Evolutionary conservation across 2,888 invertebrate genomes (phyloP).

Genomic region (Gnatocerus cornutus): DNA sequence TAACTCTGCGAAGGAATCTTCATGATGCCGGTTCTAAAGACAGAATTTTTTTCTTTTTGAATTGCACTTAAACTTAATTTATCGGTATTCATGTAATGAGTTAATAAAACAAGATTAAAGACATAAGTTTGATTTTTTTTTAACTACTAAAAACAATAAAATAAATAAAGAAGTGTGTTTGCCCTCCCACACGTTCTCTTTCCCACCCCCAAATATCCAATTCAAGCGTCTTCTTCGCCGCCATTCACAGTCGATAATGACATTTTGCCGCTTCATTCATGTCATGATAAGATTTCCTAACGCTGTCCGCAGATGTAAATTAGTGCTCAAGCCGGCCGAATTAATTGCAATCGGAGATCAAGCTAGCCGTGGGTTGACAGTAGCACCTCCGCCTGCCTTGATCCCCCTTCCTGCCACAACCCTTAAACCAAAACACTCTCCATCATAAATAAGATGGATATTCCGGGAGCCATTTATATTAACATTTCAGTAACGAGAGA

Average conservation of each 20-base stretch:
- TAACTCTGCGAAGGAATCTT: not conserved
- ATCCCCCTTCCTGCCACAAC: conserved; percentile 36
- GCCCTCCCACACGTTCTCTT: not conserved
- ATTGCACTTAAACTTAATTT: no score
- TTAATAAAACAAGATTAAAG: no score
- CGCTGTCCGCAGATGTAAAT: conserved; percentile 70
- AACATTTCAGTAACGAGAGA: conserved; percentile 17
- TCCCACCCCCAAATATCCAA: not conserved
- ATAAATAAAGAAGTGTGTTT: no score
- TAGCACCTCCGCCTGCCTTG: conserved; percentile 55
- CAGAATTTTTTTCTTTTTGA: no score
- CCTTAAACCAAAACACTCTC: conserved; percentile 36
- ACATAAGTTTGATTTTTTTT: no score
- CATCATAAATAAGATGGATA: conserved; percentile 40
- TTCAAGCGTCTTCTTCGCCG: not conserved
- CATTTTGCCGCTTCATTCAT: conserved; percentile 50
- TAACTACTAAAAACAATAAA: no score
- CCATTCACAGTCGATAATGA: conserved; percentile 19
- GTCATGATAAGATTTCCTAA: conserved; percentile 50
- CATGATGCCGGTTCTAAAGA: no score
- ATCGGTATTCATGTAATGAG: no score
- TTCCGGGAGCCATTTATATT: conserved; percentile 24
- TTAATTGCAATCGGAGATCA: conserved; percentile 71
- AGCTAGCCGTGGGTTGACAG: conserved; percentile 65
- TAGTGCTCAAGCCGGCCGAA: conserved; percentile 68